Percentiles rank a stretch among this genome's conserved stretches.
phyloP scores from a whole-genome alignment of 2,888 invertebrate genomes.

The Tetramorium bicarinatum region DNA sequence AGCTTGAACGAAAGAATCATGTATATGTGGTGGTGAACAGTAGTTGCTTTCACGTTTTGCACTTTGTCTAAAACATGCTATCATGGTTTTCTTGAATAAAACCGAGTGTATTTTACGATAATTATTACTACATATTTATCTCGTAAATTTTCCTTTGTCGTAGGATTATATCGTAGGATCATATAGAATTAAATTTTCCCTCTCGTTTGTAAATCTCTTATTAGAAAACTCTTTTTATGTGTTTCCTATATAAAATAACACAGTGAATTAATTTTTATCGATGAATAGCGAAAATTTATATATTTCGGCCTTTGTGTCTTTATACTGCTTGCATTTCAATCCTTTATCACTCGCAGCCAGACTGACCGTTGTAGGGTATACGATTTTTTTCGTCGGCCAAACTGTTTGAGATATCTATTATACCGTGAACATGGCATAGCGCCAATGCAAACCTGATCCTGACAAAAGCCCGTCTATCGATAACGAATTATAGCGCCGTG shows the following conservation, averaged over 20 bases:
- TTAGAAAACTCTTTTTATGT: not conserved
- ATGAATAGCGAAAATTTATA: not conserved
- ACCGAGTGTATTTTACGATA: slow-evolving; percentile 32
- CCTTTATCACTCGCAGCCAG: not conserved
- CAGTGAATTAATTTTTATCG: not conserved
- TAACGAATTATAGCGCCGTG: slow-evolving; percentile 30
- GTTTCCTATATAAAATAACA: not conserved
- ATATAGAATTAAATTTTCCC: not conserved
- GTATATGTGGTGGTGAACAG: slow-evolving; percentile 16
- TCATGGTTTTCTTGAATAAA: slow-evolving; percentile 5
- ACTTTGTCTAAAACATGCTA: slow-evolving; percentile 23
- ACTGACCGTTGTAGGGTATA: slow-evolving; percentile 4
- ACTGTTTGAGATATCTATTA: slow-evolving; percentile 40
- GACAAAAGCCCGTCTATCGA: slow-evolving; percentile 30
- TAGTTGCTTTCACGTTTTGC: slow-evolving; percentile 2
- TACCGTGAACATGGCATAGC: slow-evolving; percentile 26
- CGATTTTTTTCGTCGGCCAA: not conserved
- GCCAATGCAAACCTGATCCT: slow-evolving; percentile 41
- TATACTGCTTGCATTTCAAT: slow-evolving; percentile 20
- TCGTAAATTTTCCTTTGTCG: not conserved
- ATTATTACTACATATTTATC: slow-evolving; percentile 1
- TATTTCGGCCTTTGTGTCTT: not conserved
- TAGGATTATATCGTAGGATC: not conserved
- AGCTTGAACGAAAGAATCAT: slow-evolving; percentile 22
- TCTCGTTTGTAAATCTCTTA: not conserved